These are phyloP conservation scores for Camelus dromedarius DNA, from an alignment of 2,113 vertebrate genomes.

Conservation along the genomic window DNA sequence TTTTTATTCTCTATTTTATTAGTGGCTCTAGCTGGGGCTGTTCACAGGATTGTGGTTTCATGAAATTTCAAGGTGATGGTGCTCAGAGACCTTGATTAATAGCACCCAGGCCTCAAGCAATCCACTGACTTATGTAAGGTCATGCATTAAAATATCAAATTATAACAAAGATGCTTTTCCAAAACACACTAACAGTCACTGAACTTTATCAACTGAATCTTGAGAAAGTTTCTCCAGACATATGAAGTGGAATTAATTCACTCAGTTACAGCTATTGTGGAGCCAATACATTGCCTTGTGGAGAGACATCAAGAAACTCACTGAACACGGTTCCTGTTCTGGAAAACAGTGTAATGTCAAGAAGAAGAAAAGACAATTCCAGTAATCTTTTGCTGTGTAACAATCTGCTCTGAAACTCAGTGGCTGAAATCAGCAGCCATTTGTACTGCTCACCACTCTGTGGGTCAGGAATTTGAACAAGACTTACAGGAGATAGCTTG, in stretches of 20 bases:
- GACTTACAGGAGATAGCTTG: neutral
- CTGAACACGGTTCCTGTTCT: neutral
- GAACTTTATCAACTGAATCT: conserved; percentile 39
- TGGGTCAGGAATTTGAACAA: neutral
- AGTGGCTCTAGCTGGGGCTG: neutral
- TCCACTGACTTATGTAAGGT: neutral
- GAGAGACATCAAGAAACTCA: neutral
- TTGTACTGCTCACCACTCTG: neutral
- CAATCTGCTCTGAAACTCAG: neutral
- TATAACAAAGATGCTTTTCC: conserved; percentile 55
- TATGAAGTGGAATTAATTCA: conserved; percentile 50
- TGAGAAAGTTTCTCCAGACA: conserved; percentile 52
- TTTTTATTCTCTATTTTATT: neutral
- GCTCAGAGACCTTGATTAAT: neutral
- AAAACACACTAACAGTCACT: conserved; percentile 18
- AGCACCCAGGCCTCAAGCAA: neutral
- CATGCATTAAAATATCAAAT: conserved; percentile 22
- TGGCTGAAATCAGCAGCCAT: neutral
- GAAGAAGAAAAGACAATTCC: neutral
- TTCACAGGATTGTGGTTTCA: neutral
- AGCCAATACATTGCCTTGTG: conserved; percentile 20
- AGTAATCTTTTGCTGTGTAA: neutral
- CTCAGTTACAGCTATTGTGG: conserved; percentile 27
- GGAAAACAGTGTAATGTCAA: conserved; percentile 16
- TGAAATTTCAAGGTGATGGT: neutral